Evolutionary conservation across 2,888 invertebrate species (phyloP), one percentile per base, ranked within the genome.

Genomic region (Watsonalla binaria): DNA sequence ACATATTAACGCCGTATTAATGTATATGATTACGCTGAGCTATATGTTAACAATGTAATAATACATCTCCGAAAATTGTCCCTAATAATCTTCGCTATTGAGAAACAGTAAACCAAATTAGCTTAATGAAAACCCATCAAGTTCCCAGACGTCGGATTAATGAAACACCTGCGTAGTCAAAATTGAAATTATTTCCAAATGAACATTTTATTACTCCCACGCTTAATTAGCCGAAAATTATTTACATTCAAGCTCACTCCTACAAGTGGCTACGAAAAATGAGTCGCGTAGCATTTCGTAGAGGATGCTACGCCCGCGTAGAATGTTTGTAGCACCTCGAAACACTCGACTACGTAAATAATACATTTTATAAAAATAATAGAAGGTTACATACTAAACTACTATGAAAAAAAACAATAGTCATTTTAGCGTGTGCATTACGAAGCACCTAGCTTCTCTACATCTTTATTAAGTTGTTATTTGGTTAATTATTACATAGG

Each of bases 81-180:
- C 11, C 5, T 11, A 42, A 37, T 8, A 9, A 9, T 11, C 11
- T 11, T 8, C 11, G 62, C 65, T 78, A 74, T 75, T 73, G 70
- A 67, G 72, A 78, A 82, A 80, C 76, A 81, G 79, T 77, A 78
- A 78, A 80, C 80, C 73, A 75, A 81, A 78, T 78, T 74, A 65
- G 68, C 69, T 71, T 62, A 64, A 68, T 62, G 58, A 62, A 70
- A 70, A 64, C 58, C 63, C 58, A 61, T 60, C 64, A 65, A 62
- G 57, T 54, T 55, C 54, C 53, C 58, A 60, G 55, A 50, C 58
- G 64, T 56, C 63, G 2, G 9, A 42, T 42, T 42, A 65, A 64
- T 66, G 62, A 72, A 72, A 71, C 69, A 71, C 65, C 68, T 68
- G 67, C 57, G 65, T 66, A 55, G 61, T 54, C 49, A 62, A 57